Evolutionary conservation across 2,888 invertebrate genomes (phyloP).

Genomic region (Thereva unica): DNA sequence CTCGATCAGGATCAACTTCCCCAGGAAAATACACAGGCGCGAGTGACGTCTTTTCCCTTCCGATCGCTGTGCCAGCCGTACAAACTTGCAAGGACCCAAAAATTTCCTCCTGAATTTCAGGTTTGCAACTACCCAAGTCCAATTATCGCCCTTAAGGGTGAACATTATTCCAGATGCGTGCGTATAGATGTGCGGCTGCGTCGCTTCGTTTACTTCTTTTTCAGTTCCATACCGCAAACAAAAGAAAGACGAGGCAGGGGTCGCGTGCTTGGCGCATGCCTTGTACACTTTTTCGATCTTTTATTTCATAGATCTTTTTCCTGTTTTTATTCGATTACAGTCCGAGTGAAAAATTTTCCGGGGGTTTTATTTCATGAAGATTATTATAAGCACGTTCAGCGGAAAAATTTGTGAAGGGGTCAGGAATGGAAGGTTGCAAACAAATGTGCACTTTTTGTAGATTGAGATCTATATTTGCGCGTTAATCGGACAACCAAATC

Average conservation of each 20-base stretch:
- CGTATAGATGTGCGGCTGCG: neutral
- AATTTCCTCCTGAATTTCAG: slow-evolving; percentile 1
- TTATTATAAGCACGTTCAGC: too few relatives aligned
- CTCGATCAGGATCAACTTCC: slow-evolving; percentile 23
- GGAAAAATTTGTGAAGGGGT: too few relatives aligned
- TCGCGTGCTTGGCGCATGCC: slow-evolving; percentile 34
- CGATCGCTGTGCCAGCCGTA: slow-evolving; percentile 2
- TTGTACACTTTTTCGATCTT: slow-evolving; percentile 6
- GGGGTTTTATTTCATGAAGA: too few relatives aligned
- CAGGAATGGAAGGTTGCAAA: too few relatives aligned
- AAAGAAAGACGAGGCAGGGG: slow-evolving; percentile 34
- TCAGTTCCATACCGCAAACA: slow-evolving; percentile 11
- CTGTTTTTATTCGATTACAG: too few relatives aligned
- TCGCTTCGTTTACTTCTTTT: slow-evolving; percentile 11
- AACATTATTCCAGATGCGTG: neutral
- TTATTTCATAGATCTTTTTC: too few relatives aligned
- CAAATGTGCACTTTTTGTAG: too few relatives aligned
- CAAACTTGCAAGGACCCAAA: neutral
- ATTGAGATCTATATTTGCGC: too few relatives aligned
- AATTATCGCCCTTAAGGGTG: slow-evolving; percentile 1
- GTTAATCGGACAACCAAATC: too few relatives aligned
- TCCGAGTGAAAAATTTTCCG: too few relatives aligned
- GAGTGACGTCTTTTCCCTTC: slow-evolving; percentile 3
- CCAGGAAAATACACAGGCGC: slow-evolving; percentile 29
- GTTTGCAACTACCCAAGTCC: too few relatives aligned